Base-by-base conservation (phyloP, 2,113 vertebrate species). In the Gulo gulo region DNA sequence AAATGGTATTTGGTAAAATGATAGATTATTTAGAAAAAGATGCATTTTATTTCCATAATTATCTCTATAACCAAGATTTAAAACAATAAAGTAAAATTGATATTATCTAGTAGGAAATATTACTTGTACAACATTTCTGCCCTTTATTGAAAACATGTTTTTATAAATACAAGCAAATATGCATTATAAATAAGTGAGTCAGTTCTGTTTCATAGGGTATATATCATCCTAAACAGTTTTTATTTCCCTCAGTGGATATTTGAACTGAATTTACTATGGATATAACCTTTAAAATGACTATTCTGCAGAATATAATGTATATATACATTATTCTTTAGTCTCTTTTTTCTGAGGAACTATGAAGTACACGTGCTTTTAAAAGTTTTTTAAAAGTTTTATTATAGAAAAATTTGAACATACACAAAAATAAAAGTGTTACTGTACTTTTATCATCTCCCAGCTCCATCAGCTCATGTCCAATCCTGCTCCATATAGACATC, bases 21-120 rank as follows among this genome's bases (percentile, higher is more conserved):
- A 57, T 91, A 84, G 31, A 52, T 83, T 88, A 85, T 73, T 93
- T 91, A 91, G 78, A 76, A 93, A 95, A 96, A 87, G 14, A 61
- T 88, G 26, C 29, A 21, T 74, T 47, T 21, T 91, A 31, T 83
- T 91, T 55, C 50, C 84, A 4, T 63, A 92, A 67, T 94, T 87
- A 31, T 84, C 47, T 95, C 47, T 50, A 31, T 26, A 94, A 82
- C 73, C 94, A 80, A 87, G 14, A 47, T 85, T 82, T 85, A 69
- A 59, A 88, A 76, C 29, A 59, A 36, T 61, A 50, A 91, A 31
- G 9, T 76, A 50, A 78, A 76, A 71, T 67, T 93, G 39, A 50
- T 91, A 55, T 45, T 36, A 84, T 63, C 31, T 78, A 3, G 71
- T 79, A 83, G 29, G 59, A 96, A 83, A 57, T 89, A 83, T 57